Evolutionary conservation across 2,888 invertebrate genomes (phyloP).

Genomic region (Cataglyphis altisquamis): DNA sequence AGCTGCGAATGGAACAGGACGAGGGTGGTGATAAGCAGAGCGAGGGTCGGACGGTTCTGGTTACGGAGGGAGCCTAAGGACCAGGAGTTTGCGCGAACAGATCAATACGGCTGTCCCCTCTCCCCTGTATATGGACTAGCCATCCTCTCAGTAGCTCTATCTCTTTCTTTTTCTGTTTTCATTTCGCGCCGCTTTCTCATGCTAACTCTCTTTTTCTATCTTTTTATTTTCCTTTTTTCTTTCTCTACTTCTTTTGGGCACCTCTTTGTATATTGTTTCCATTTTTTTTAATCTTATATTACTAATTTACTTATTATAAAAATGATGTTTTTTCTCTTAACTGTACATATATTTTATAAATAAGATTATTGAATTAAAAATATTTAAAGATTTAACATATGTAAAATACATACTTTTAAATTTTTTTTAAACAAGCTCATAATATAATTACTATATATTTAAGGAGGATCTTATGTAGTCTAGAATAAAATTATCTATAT

Average conservation of each 20-base stretch:
- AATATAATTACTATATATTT: background rate
- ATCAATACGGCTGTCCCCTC: slow-evolving; percentile 82
- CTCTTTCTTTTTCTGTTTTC: slow-evolving; percentile 20
- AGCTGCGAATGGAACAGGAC: slow-evolving; percentile 32
- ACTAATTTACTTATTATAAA: background rate
- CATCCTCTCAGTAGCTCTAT: slow-evolving; percentile 16
- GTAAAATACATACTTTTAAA: background rate
- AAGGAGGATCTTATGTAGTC: background rate
- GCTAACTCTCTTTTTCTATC: background rate
- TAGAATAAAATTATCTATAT: background rate
- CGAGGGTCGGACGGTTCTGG: slow-evolving; percentile 52
- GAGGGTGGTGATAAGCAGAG: slow-evolving; percentile 33
- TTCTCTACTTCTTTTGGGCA: slow-evolving; percentile 38
- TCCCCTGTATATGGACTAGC: slow-evolving; percentile 80
- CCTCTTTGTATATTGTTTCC: slow-evolving; percentile 9
- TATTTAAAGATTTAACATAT: background rate
- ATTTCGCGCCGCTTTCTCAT: slow-evolving; percentile 1
- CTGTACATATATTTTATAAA: background rate
- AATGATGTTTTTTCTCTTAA: background rate
- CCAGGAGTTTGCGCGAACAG: slow-evolving; percentile 83
- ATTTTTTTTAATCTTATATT: background rate
- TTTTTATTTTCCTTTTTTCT: slow-evolving; percentile 11
- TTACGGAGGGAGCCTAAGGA: slow-evolving; percentile 71
- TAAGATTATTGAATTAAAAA: background rate
- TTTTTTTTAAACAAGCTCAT: background rate